These are phyloP conservation scores for Agapornis canus DNA, from an alignment of 2,797 vertebrate genomes.

Conservation along the genomic window DNA sequence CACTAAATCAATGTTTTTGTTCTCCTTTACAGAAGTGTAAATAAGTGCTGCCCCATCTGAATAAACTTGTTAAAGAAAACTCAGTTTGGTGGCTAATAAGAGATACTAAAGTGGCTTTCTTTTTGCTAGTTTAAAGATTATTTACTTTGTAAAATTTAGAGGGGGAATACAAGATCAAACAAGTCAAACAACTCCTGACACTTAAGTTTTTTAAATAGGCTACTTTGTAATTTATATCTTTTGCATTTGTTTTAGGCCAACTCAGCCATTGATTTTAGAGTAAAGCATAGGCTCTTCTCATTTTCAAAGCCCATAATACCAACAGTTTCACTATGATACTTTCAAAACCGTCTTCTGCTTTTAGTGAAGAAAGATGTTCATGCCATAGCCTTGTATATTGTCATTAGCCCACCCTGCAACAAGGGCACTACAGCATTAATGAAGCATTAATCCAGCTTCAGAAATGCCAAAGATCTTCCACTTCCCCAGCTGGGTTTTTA, in stretches of 20 bases:
- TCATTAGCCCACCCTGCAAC: not conserved
- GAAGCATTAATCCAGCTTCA: not conserved
- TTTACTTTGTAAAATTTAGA: not conserved
- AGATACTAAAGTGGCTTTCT: not conserved
- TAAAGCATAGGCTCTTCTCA: not conserved
- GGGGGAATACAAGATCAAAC: not conserved
- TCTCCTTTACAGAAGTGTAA: slow-evolving; percentile 98
- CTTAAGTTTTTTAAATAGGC: not conserved
- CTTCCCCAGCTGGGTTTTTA: not conserved
- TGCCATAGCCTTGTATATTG: not conserved
- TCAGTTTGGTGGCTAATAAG: not conserved
- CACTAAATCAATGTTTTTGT: slow-evolving; percentile 97
- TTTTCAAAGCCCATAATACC: not conserved
- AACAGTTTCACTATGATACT: not conserved
- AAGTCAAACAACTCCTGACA: not conserved
- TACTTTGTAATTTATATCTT: not conserved
- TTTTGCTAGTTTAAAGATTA: not conserved
- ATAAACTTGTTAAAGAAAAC: slow-evolving; percentile 79
- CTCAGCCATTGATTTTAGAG: not conserved
- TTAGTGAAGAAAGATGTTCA: not conserved
- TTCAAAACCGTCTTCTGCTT: not conserved
- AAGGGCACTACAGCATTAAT: not conserved
- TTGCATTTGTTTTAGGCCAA: not conserved
- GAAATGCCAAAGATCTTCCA: not conserved
- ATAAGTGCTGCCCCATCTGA: slow-evolving; percentile 95